Base-by-base conservation (phyloP, 1,140 invertebrate species). In the Bombus haemorrhoidalis region DNA sequence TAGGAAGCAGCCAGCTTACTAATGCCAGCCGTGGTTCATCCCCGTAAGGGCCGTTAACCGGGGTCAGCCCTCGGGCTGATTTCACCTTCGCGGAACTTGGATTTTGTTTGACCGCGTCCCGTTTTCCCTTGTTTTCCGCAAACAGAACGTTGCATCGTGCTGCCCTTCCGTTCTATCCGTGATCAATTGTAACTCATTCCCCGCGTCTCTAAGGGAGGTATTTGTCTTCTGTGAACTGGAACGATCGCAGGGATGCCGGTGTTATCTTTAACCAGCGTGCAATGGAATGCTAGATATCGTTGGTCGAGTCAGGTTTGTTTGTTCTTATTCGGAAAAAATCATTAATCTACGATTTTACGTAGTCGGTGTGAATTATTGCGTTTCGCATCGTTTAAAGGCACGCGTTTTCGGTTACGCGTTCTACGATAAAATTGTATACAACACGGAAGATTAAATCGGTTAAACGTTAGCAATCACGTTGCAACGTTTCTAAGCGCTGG, bases 1-100 rank as follows among this genome's bases (percentile, higher is more conserved):
- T 78, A 91, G 90, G 87, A 91, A 91, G 69, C 87, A 83, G 83
- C 81, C 77, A 82, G 90, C 81, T 91, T 89, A 89, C 90, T 91
- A 89, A 91, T 91, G 89, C 79, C 57, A 66, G 47, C 37, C 59
- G 64, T 57, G 32, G 25, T 74, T 41, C 39, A 87, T 37, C 75
- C 68, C 53, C 73, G 87, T 22, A 87, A 85, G 71, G 73, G 80
- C 69, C 57, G 88, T 89, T 89, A 84, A 37, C 66, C 64, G 64
- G 76, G 79, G 66, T 69, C 86, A 69, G 66, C 69, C 34, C 34
- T 32, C 18, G 34, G 68, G 62, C 47, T 81, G 68, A 32, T 47
- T 74, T 80, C 37, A 15, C 85, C 77, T 81, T 87, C 76, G 80
- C 81, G 57, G 32, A 72, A 83, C 39, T 83, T 83, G 59, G 28